Evolutionary conservation across 1,140 invertebrate species (phyloP), one percentile per base, ranked within the genome.

Genomic region (Phortica variegata): DNA sequence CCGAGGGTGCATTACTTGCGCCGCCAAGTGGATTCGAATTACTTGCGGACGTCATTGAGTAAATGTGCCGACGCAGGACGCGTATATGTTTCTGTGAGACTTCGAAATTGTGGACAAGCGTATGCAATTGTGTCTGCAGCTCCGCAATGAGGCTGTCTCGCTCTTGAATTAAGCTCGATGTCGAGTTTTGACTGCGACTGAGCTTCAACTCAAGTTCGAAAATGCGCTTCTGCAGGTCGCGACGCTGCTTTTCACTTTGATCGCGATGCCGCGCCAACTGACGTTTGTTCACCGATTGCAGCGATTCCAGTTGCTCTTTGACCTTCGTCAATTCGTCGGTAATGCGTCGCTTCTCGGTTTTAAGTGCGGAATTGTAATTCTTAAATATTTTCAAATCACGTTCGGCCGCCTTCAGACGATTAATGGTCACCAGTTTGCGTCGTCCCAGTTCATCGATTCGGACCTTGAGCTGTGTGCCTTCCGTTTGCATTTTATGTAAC

Each of bases 1-100:
- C 36, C 1, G 54, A 10, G 20, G 51, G 50, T 10, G 23, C 5
- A n/a, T n/a, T n/a, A n/a, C n/a, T n/a, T 26, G 23, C 10, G 23
- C 23, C 10, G 23, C 23, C 23, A 26, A 26, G 23, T 26, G 23
- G 5, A 5, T 5, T 26, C 5, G 23, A 26, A n/a, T n/a, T n/a
- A n/a, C n/a, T n/a, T 26, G 23, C 10, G 5, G 23, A 26, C 5
- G 65, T 70, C 70, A 73, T 73, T 20, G 62, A 59, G 20, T 73
- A 73, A 20, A 73, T 73, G 33, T 73, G 71, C 3, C 61, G 52
- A 0, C 71, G 54, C 1, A 74, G 56, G 0, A 74, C 61, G 1
- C 71, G 56, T 26, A 74, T 74, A 40, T 74, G 71, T 26, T 74
- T 74, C 52, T 73, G 71, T 0, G 71, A 73, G 2, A 74, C 62